Base-by-base conservation (phyloP, 1,140 invertebrate species). In the Lethocerus indicus region DNA sequence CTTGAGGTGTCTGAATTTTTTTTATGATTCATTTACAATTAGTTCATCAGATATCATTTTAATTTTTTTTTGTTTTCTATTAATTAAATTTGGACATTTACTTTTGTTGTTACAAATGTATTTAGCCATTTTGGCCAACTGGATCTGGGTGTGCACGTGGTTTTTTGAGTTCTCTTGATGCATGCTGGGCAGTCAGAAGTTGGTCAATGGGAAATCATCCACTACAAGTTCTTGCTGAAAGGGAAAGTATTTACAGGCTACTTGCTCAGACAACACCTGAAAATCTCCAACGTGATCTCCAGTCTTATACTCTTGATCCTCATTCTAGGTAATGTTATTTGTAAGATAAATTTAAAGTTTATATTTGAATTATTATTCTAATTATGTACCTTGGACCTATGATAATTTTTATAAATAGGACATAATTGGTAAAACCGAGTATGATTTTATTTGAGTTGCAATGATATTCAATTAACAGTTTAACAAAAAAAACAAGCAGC, bases 121-220 rank as follows among this genome's bases (percentile, higher is more conserved):
- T 73, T 21, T 60, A 86, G 77, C 93, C 91, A 0, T 98, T 98
- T 66, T 98, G 94, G 94, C 93, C 94, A 2, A 96, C 91, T 0
- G 93, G 94, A 0, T 94, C 91, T 23, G 95, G 95, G 3, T 97
- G 92, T 70, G 94, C 92, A 0, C 72, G 94, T 43, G 95, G 95
- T 24, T 99, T 98, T 66, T 68, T 99, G 0, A 90, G 90, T 40
- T 89, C 87, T 2, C 75, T 98, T 60, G 94, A 98, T 71, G 86
- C 91, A 0, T 89, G 89, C 27, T 99, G 94, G 91, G 87, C 91
- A 54, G 81, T 97, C 36, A 74, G 86, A 54, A 71, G 78, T 27
- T 95, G 88, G 84, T 79, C 83, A 0, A 71, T 76, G 41, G 76
- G 72, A 1, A 64, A 72, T 25, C 79, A 79, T 50, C 77, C 83